A percentile compares a stretch with the other conserved stretches of the same genome.
Evolutionary conservation across 1,140 invertebrate species (phyloP).

Genomic region (Drosophila ironensis): DNA sequence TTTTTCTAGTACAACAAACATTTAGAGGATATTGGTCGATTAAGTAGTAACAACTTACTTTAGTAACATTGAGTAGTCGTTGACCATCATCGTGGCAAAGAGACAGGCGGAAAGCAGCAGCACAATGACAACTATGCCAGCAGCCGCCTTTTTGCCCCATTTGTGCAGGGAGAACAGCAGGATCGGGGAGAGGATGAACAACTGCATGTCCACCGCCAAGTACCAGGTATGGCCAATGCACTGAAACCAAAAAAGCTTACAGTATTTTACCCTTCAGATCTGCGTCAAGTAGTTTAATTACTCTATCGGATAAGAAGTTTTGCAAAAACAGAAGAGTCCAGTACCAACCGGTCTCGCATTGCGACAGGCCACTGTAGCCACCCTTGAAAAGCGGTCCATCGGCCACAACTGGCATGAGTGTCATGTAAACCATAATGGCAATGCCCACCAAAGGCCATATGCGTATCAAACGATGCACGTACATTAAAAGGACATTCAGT

Average conservation of each 20-base stretch:
- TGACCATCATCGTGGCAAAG: constrained; percentile 18
- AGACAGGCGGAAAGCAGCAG: constrained; percentile 14
- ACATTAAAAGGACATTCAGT: constrained; percentile 59
- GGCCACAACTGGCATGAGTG: not conserved
- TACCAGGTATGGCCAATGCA: not conserved
- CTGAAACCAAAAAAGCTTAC: not conserved
- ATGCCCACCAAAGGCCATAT: constrained; percentile 3
- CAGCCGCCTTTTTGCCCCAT: constrained; percentile 81
- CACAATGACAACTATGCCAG: constrained; percentile 26
- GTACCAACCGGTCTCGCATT: constrained; percentile 64
- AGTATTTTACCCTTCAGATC: no score
- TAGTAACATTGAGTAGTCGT: constrained; percentile 13
- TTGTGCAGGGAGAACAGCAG: constrained; percentile 87
- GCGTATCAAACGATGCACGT: constrained; percentile 51
- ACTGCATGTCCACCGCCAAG: constrained; percentile 82
- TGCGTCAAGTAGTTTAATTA: no score
- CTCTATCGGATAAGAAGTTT: no score
- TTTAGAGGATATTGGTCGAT: no score
- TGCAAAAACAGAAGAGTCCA: constrained; percentile 47
- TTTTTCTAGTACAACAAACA: no score
- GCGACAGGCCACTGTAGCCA: not conserved
- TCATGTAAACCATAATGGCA: constrained; percentile 7
- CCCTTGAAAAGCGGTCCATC: not conserved
- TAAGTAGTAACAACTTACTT: no score
- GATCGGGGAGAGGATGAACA: constrained; percentile 89